Percentiles rank a stretch among this genome's conserved stretches.
Conservation (phyloP, 2,888 invertebrate genomes). For the Steinernema carpocapsae region DNA sequence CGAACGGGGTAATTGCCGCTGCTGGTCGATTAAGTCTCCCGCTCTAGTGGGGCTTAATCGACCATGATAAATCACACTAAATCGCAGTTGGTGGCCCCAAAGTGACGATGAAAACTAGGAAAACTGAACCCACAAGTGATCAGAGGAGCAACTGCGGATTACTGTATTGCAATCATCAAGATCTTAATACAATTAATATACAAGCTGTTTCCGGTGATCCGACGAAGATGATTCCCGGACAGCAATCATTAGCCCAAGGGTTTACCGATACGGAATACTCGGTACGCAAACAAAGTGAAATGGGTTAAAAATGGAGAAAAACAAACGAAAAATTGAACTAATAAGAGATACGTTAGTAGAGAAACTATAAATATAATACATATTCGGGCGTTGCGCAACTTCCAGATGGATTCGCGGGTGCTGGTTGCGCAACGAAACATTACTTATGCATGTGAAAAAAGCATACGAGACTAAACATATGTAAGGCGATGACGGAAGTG, state of each 20-base stretch:
- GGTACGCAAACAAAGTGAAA: no score
- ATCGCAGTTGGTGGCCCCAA: not conserved
- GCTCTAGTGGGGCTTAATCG: not conserved
- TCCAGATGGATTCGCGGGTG: slow-evolving; percentile 1
- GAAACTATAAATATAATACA: not conserved
- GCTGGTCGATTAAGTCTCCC: no score
- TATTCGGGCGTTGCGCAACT: slow-evolving; percentile 18
- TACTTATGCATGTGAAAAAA: not conserved
- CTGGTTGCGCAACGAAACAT: slow-evolving; percentile 16
- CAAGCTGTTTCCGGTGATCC: no score
- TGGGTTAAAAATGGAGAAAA: no score
- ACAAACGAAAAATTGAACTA: no score
- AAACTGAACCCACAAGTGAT: not conserved
- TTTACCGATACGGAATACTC: no score
- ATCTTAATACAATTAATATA: no score
- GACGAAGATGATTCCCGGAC: no score
- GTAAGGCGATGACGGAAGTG: not conserved
- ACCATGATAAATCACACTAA: not conserved
- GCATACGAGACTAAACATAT: not conserved
- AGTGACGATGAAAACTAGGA: not conserved
- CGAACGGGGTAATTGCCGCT: slow-evolving; percentile 15
- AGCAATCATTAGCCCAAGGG: no score
- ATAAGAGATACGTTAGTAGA: not conserved
- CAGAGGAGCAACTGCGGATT: not conserved
- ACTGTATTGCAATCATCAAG: no score